Conservation (phyloP, 2,113 vertebrate genomes). For the Oreotragus oreotragus region DNA sequence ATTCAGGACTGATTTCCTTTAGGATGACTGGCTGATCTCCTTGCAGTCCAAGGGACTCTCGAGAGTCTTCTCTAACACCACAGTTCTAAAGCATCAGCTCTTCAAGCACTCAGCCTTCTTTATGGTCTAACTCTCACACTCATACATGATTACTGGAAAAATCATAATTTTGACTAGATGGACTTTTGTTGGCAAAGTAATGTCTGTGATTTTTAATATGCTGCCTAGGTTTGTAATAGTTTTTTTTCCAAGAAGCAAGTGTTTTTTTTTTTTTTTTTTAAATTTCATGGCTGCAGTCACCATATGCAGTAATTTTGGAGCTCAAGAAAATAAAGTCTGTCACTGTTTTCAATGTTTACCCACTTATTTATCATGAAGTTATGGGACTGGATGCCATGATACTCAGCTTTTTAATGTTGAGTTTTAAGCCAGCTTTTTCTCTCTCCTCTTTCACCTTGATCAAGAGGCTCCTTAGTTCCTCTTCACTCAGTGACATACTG, state of each 20-base stretch:
- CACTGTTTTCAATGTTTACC: background rate
- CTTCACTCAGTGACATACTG: background rate
- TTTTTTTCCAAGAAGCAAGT: too few species aligned
- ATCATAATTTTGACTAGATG: background rate
- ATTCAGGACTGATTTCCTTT: background rate
- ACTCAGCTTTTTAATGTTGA: background rate
- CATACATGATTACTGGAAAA: background rate
- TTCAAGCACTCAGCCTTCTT: too few species aligned
- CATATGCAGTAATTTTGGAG: background rate
- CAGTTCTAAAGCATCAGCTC: too few species aligned
- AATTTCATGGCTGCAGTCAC: too few species aligned
- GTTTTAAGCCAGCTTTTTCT: background rate
- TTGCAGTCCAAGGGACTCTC: too few species aligned
- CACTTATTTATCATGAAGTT: background rate
- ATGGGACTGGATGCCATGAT: background rate
- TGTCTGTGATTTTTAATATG: background rate
- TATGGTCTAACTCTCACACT: background rate
- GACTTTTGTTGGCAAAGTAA: background rate
- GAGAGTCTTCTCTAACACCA: too few species aligned
- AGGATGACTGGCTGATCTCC: too few species aligned
- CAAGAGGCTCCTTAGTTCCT: background rate
- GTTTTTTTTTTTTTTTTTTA: too few species aligned
- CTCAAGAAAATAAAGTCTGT: background rate
- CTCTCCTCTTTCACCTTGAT: background rate
- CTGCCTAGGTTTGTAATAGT: too few species aligned